Evolutionary conservation across 2,797 vertebrate genomes (phyloP), one percentile per base, ranked within the genome.

Genomic region (Chelon labrosus): DNA sequence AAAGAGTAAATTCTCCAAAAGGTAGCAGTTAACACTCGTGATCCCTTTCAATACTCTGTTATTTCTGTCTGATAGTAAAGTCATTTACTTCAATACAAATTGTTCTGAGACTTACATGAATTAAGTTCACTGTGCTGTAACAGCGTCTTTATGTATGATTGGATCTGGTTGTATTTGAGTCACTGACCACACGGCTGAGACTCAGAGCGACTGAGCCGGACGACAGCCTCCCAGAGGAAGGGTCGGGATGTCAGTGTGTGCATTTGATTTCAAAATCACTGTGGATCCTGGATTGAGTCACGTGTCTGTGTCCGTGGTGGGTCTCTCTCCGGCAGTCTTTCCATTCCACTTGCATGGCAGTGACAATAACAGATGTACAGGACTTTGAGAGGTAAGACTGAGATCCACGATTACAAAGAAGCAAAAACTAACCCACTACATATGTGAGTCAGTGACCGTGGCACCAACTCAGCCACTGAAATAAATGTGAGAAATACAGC

Each of bases 41-140:
- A 91, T 90, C 88, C 90, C 91, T 89, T 89, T 89, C 74, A 86
- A 89, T 84, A 84, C 85, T 86, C 72, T 46, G 13, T 69, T 80
- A 69, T 83, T 77, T 81, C 60, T 68, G 61, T 82, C 59, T 86
- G 68, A 53, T 66, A 72, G 73, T 76, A 91, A 88, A 88, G 77
- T 69, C 47, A 66, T 83, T 88, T 73, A 83, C 65, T 73, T 72
- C 62, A 78, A 82, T 41, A 80, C 52, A 84, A 83, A 69, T 57
- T 85, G 78, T 70, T 80, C 65, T 41, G 76, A 85, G 54, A 82
- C 10, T 77, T 87, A 57, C 50, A 19, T 82, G 79, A 57, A 87
- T 54, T 60, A 37, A 65, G 68, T 70, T 74, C 69, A 64, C 51
- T 35, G 25, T 69, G 55, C 42, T 70, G 62, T 49, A 79, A 85